These are phyloP conservation scores for Schlechtendalia chinensis DNA, from an alignment of 1,140 invertebrate genomes.

Conservation along the genomic window DNA sequence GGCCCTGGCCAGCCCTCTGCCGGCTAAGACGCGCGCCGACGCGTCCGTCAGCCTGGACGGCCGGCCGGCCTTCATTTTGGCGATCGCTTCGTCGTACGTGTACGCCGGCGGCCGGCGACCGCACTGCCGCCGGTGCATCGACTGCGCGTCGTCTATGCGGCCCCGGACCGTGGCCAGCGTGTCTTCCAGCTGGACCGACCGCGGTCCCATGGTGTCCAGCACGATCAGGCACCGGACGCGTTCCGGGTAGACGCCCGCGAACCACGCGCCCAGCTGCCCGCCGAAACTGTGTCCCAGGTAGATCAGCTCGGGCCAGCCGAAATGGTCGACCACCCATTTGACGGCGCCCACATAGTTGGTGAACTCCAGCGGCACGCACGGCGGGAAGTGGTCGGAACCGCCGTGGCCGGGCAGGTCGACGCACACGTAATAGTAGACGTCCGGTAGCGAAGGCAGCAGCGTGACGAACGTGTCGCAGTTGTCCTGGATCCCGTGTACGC, in stretches of 20 bases:
- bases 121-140: conserved; percentile 52
- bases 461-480: conserved; percentile 83
- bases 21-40: conserved; percentile 68
- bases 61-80: conserved; percentile 69
- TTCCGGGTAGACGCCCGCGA: conserved; percentile 71
- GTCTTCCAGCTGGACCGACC: background rate
- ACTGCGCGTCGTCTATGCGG: conserved; percentile 53
- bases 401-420: conserved; percentile 82
- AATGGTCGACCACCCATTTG: conserved; percentile 71
- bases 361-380: conserved; percentile 70
- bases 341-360: conserved; percentile 68
- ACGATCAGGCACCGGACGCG: conserved; percentile 70
- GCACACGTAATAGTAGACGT: conserved; percentile 62
- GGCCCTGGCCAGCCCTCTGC: conserved; percentile 63
- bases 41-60: conserved; percentile 60
- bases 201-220: conserved; percentile 61
- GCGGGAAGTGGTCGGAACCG: conserved; percentile 72
- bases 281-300: conserved; percentile 79
- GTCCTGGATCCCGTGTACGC: conserved; percentile 86
- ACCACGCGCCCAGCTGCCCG: conserved; percentile 74
- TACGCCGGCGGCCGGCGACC: conserved; percentile 54
- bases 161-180: conserved; percentile 53
- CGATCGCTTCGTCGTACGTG: conserved; percentile 62
- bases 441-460: conserved; percentile 70
- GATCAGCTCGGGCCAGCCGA: conserved; percentile 74